phyloP scores from a whole-genome alignment of 2,113 vertebrate species.

The Mobula birostris region DNA sequence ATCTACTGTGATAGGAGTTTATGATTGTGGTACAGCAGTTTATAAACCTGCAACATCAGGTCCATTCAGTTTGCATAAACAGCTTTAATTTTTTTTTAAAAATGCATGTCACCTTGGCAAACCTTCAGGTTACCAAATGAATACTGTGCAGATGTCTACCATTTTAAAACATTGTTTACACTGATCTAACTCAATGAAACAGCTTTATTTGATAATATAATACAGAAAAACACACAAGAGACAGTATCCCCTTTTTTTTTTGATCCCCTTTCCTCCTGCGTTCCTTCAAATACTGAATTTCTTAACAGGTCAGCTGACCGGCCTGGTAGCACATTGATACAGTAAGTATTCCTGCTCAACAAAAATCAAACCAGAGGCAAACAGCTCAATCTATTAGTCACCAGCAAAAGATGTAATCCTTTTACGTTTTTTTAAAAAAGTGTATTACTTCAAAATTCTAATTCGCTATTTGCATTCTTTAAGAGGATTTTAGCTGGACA shows the following conservation, averaged over 20 bases:
- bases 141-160: conserved; percentile 36
- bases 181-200: conserved; percentile 32
- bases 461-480: not conserved
- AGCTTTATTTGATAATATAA: conserved; percentile 18
- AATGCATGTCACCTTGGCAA: not conserved
- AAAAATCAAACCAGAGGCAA: not conserved
- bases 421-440: not conserved
- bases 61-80: conserved; percentile 31
- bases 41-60: not conserved
- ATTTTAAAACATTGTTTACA: conserved; percentile 32
- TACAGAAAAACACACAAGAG: conserved; percentile 29
- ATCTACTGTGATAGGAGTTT: not conserved
- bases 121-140: conserved; percentile 29
- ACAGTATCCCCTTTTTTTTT: conserved; percentile 26
- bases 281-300: conserved; percentile 6
- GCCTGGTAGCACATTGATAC: not conserved
- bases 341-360: not conserved
- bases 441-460: not conserved
- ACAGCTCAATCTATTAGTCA: not conserved
- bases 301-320: not conserved
- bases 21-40: conserved; percentile 29
- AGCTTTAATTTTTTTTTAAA: conserved; percentile 1
- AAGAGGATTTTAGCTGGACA: conserved; percentile 5
- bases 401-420: no score
- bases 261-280: not conserved